Evolutionary conservation across 2,113 vertebrate species (phyloP).

Genomic region (Callionymus lyra): DNA sequence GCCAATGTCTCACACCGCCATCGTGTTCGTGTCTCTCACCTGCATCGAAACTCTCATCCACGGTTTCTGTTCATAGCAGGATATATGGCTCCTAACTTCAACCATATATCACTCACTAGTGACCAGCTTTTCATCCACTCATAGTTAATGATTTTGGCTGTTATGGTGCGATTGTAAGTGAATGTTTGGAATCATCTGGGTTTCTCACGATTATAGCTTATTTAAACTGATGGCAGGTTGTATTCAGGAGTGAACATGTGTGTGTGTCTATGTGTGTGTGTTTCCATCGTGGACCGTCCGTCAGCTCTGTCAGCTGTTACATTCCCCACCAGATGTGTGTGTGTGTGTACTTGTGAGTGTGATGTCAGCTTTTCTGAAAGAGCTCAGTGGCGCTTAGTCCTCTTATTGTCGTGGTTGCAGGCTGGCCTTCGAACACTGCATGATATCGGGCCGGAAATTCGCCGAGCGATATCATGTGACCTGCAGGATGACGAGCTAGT

Average conservation of each 20-base stretch:
- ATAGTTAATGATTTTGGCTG: conserved; percentile 6
- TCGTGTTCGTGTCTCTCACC: conserved; percentile 36
- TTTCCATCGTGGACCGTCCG: conserved; percentile 53
- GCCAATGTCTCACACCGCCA: conserved; percentile 36
- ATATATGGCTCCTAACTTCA: conserved; percentile 36
- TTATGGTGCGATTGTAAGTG: too few species aligned
- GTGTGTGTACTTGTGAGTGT: conserved; percentile 34
- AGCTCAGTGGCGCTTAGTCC: conserved; percentile 49
- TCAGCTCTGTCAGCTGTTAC: conserved; percentile 48
- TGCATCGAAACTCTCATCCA: conserved; percentile 26
- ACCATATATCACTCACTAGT: conserved; percentile 35
- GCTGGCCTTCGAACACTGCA: conserved; percentile 98
- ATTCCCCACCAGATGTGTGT: conserved; percentile 31
- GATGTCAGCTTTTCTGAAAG: conserved; percentile 39
- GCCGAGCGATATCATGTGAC: conserved; percentile 98
- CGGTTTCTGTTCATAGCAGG: conserved; percentile 32
- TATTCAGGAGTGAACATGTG: conserved; percentile 43
- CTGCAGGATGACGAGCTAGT: conserved; percentile 97
- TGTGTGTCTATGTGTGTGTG: conserved; percentile 50
- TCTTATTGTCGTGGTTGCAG: conserved; percentile 86
- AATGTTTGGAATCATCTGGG: too few species aligned
- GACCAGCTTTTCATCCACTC: conserved; percentile 26
- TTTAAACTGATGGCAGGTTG: conserved; percentile 15
- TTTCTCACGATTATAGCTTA: conserved; percentile 2
- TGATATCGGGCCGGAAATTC: conserved; percentile 99